Conservation (phyloP, 2,888 invertebrate species). For the Glaucopsyche alexis region DNA sequence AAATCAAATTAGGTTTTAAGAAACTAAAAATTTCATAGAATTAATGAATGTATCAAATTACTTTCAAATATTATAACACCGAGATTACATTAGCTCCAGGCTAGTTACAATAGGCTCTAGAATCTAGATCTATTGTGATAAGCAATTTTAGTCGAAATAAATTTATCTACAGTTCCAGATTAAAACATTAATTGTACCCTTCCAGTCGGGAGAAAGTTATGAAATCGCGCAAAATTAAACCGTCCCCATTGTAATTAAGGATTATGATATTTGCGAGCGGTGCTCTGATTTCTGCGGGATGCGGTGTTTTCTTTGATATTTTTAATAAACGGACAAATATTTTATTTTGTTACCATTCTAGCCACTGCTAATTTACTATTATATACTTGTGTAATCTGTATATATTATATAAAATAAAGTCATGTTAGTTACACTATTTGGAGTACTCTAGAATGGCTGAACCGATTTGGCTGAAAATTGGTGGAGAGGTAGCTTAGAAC, state of each 20-base stretch:
- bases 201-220: conserved; percentile 1
- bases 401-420: no score
- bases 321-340: background rate
- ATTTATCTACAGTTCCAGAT: background rate
- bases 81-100: background rate
- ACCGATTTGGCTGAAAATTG: no score
- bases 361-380: background rate
- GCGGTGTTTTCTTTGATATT: background rate
- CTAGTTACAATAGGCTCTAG: background rate
- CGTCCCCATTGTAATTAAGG: conserved; percentile 17
- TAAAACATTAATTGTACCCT: conserved; percentile 17
- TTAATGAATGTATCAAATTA: no score
- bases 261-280: conserved; percentile 8
- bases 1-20: no score
- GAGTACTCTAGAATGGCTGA: no score
- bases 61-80: background rate
- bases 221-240: conserved; percentile 14
- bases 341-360: background rate
- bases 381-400: no score
- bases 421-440: no score
- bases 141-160: background rate
- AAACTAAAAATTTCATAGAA: no score
- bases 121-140: conserved; percentile 2
- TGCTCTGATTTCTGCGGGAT: conserved; percentile 14
- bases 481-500: no score